Evolutionary conservation across 1,140 invertebrate species (phyloP), one percentile per base, ranked within the genome.

Genomic region (Nebria ingens): DNA sequence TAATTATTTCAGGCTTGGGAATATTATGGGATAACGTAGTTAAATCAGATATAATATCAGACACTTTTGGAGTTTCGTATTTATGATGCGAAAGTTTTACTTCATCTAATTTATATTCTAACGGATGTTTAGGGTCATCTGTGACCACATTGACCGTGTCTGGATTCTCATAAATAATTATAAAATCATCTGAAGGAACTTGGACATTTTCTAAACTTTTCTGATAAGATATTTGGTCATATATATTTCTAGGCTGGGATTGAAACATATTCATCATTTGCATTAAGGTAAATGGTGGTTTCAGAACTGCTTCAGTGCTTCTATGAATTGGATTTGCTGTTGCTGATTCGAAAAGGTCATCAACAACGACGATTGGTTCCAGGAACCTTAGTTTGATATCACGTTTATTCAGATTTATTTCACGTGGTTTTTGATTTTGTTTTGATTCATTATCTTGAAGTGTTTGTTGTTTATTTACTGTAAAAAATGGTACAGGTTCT

Each of bases 171-270:
- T 45, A 45, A 4, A 45, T 45, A 12, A 45, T 45, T 17, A 45
- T 11, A 22, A 21, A 45, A 12, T 51, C 21, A n/a, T 20, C 51
- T 56, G 29, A 13, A 11, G 45, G 45, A 51, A 25, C 9, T 56
- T 29, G 9, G 42, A 22, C 11, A 19, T 45, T 17, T n/a, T 4
- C 15, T 45, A 17, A 12, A 20, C 13, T 42, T 25, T 40, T 38
- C 19, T 22, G 23, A 25, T 2, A 50, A 22, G 61, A 51, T 17
- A 65, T 66, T 55, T 65, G 65, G 42, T 65, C 60, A 45, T 66
- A 65, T 29, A 62, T 62, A 58, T 65, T 61, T 58, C 63, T 62
- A 1, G 65, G 65, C 40, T 56, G 60, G 11, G 65, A 45, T 45
- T 45, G 9, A 11, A 12, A 4, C 40, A 9, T 45, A 11, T 6